Evolutionary conservation across 2,888 invertebrate species (phyloP), one percentile per base, ranked within the genome.

Genomic region (Clepsis dumicolana): DNA sequence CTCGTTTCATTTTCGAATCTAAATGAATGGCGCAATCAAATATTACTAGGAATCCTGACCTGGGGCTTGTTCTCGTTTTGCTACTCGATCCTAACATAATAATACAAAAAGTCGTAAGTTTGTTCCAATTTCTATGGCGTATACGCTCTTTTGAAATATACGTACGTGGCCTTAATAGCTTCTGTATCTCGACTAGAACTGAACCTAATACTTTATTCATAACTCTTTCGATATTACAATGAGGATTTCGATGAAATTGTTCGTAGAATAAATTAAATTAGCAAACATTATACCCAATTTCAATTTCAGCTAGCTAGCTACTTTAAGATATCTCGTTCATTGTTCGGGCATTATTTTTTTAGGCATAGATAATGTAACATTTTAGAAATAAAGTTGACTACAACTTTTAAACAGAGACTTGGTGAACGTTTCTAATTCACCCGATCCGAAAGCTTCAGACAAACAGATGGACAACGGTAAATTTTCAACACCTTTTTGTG

Each of bases 21-120:
- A 57, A 57, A 57, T 57, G 8, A 57, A 57, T n/a, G 38, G 18
- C 21, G 38, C 38, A 38, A 38, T 57, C 21, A 38, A 38, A 57
- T 57, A 57, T 57, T n/a, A 38, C 38, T 57, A 38, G 25, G 38
- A n/a, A 38, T 38, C 24, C 38, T n/a, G 38, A 24, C 12, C 24
- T 8, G 38, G 16, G n/a, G 21, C 24, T 57, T 57, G 21, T n/a
- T n/a, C 0, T 14, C 24, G 16, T 24, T 8, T 57, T 57, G 18
- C 14, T 57, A 27, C 14, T 14, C 57, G 7, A 24, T 8, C n/a
- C 14, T 21, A 21, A 12, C 14, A 35, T 14, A 5, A 8, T 18
- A 44, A 18, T 44, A 4, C 18, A 7, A 44, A 44, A 18, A 8
- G 10, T 12, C 21, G 12, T 48, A 48, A 21, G 12, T 48, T 8